Base-by-base conservation (phyloP, 2,113 vertebrate genomes). In the Galeopterus variegatus region DNA sequence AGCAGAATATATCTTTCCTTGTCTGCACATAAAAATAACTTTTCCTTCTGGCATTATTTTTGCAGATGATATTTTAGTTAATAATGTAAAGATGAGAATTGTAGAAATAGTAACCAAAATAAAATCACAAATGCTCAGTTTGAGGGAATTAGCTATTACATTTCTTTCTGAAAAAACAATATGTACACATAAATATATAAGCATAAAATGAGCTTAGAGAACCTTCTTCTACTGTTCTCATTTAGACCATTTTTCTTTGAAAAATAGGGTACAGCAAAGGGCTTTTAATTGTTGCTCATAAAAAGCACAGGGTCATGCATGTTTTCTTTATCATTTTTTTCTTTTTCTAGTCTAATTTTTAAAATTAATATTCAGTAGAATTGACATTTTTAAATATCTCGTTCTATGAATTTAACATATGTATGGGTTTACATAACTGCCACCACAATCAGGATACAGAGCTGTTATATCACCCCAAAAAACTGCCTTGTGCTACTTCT, bases 141-240 rank as follows among this genome's bases (percentile, higher is more conserved):
- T 81, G 64, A 88, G 5, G 36, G 48, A 75, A 72, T 90, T 11
- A 65, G 67, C 64, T 77, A 1, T 15, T 62, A 9, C n/a, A 65
- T 80, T 93, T 81, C 36, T 94, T 94, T 88, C 28, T 92, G 60
- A 94, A 85, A 69, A 60, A 36, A 77, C 33, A 77, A 60, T 50
- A 17, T 1, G 10, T 85, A 5, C 0, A 48, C 12, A 52, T 84
- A 54, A 45, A 70, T 7, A 45, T 45, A 18, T 21, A 58, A 75
- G 2, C 1, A 76, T 60, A 33, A 73, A 70, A 96, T 45, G 0
- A 7, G 70, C 24, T 70, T 54, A 67, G 11, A 69, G 24, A 69
- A 2, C 5, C 26, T 56, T 41, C 31, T 84, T n/a, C 52, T 7
- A 9, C 67, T 48, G 3, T 75, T 76, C 33, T 76, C 4, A 69